A percentile compares a stretch with the other conserved stretches of the same genome.
Conservation (phyloP, 2,888 invertebrate species). For the Cosmia pyralina region DNA sequence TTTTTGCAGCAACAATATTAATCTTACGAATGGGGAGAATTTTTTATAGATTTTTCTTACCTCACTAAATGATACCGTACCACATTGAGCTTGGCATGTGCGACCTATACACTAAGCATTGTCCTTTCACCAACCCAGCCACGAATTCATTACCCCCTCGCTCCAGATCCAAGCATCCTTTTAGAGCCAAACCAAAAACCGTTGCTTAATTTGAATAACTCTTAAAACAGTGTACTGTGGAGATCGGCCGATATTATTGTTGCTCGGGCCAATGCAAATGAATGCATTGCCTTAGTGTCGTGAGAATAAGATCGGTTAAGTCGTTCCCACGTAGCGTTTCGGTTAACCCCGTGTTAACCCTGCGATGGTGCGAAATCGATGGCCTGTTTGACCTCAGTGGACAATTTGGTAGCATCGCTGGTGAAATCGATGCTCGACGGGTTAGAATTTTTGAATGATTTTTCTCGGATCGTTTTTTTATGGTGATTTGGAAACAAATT, state of each 20-base stretch:
- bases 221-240: conserved; percentile 46
- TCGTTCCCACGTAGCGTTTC: conserved; percentile 80
- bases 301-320: conserved; percentile 77
- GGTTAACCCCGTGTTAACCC: conserved; percentile 81
- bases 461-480: conserved; percentile 36
- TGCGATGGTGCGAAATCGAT: conserved; percentile 78
- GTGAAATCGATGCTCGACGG: conserved; percentile 36
- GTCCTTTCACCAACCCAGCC: conserved; percentile 34
- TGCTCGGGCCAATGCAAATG: conserved; percentile 78
- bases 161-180: conserved; percentile 51
- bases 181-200: conserved; percentile 46
- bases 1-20: background rate
- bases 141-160: conserved; percentile 55
- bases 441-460: conserved; percentile 48
- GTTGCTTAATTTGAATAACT: conserved; percentile 66
- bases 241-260: conserved; percentile 76
- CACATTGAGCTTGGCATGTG: no score
- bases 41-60: background rate
- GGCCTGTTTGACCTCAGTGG: conserved; percentile 61
- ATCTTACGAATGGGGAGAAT: background rate
- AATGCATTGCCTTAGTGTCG: conserved; percentile 71
- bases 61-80: no score
- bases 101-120: background rate
- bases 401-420: conserved; percentile 66
- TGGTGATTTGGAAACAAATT: conserved; percentile 10